Percentiles rank a stretch among this genome's conserved stretches.
These are phyloP conservation scores for Hystrix cristata DNA, from an alignment of 2,113 vertebrate genomes.

Conservation along the genomic window DNA sequence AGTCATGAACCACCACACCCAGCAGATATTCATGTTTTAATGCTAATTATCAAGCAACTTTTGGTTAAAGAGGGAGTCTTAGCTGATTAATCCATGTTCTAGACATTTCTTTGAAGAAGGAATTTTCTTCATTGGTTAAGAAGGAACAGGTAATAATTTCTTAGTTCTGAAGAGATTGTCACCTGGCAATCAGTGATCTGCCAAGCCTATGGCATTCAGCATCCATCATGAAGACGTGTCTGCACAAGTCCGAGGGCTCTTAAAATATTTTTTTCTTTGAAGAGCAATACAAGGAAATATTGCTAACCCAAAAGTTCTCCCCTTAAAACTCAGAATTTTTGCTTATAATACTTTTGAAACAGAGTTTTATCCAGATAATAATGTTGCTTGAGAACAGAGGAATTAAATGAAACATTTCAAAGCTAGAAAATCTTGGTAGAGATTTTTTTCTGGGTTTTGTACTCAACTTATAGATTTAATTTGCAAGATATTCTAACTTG, in stretches of 20 bases:
- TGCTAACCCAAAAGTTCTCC: neutral
- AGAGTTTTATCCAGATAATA: neutral
- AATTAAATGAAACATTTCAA: constrained; percentile 19
- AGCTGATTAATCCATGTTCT: constrained; percentile 50
- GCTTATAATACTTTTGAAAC: neutral
- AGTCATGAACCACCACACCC: neutral
- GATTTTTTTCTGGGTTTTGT: constrained; percentile 18
- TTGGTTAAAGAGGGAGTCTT: constrained; percentile 60
- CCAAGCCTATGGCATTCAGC: neutral
- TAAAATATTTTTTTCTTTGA: constrained; percentile 39
- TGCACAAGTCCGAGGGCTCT: neutral
- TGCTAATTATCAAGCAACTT: constrained; percentile 4
- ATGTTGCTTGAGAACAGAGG: neutral
- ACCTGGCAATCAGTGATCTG: constrained; percentile 30
- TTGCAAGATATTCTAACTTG: constrained; percentile 7
- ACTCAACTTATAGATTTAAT: neutral
- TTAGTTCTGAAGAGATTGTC: constrained; percentile 50
- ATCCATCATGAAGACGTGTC: neutral
- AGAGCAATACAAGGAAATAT: neutral
- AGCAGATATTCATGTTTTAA: neutral
- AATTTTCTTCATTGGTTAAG: constrained; percentile 63
- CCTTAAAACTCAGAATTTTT: constrained; percentile 11
- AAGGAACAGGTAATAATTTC: constrained; percentile 18
- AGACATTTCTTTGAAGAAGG: constrained; percentile 23
- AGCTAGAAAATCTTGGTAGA: constrained; percentile 30